These are phyloP conservation scores for Acrocephalus scirpaceus DNA, from an alignment of 2,797 vertebrate species.

Conservation along the genomic window DNA sequence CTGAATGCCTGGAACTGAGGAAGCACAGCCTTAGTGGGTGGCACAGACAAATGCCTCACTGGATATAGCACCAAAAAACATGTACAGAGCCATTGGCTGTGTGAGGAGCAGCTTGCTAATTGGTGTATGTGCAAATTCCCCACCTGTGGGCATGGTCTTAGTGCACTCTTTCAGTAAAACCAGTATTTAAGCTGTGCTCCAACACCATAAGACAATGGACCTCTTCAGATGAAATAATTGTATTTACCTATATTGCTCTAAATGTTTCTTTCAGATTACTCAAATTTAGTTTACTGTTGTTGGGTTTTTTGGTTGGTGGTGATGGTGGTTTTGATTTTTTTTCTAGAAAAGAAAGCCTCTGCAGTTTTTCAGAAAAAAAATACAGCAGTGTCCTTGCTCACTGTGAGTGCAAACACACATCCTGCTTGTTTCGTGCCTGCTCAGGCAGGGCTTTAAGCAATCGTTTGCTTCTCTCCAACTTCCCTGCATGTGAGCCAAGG, in stretches of 20 bases:
- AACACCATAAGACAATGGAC: background rate
- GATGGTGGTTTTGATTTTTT: background rate
- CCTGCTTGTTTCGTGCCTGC: background rate
- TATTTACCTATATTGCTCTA: background rate
- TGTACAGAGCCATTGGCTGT: background rate
- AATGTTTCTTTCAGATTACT: background rate
- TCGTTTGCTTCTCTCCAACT: background rate
- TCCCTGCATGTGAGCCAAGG: background rate
- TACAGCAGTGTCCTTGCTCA: background rate
- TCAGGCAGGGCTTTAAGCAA: background rate
- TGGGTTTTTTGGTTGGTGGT: background rate
- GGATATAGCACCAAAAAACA: background rate
- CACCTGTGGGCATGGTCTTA: background rate
- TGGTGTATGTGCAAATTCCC: background rate
- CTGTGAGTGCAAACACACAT: background rate
- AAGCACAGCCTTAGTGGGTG: fast-evolving
- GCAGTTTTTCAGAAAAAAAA: background rate
- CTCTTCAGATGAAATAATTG: background rate
- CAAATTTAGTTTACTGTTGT: background rate
- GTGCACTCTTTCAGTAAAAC: background rate
- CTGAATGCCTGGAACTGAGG: background rate
- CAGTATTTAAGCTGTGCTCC: background rate
- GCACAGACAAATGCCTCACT: background rate
- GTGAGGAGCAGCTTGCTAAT: background rate
- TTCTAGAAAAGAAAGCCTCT: background rate